Base-by-base conservation (phyloP, 2,797 vertebrate genomes). In the Sebastes paucispinis region DNA sequence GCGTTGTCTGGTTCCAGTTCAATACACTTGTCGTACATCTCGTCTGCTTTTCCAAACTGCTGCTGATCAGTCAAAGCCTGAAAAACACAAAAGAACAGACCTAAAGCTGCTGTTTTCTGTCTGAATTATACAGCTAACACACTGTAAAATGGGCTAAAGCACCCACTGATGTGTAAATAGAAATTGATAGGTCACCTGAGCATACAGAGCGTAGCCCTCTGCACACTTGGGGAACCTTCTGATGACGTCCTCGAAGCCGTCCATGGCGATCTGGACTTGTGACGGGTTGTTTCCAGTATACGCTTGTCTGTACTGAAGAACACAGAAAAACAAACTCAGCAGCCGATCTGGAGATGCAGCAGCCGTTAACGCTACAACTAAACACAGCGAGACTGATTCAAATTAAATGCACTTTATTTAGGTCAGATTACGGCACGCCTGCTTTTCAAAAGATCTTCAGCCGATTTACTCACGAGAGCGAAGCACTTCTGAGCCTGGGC, bases 1-100 rank as follows among this genome's bases (percentile, higher is more conserved):
- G 98, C 98, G 78, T 99, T 99, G 92, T 99, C 98, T 89, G 97
- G 98, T 89, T 99, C 98, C 92, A 99, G 96, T 87, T 98, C 97
- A 83, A 99, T 99, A 87, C 98, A 99, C 87, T 98, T 98, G 95
- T 99, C 98, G 36, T 99, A 99, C 98, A 99, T 99, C 91, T 99
- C 97, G 85, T 99, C 98, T 18, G 98, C 98, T 93, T 98, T 99
- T 82, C 97, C 98, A 94, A 99, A 99, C 81, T 98, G 98, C 80
- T 99, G 98, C 90, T 99, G 98, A 95, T 99, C 98, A 83, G 98
- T 99, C 93, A 99, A 91, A 82, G 98, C 98, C 98, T 99, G 96
- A 93, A 93, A 93, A 79, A 50, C 9, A 64, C 29, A 80, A 10
- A 68, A 1, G 2, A 18, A 14, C 2, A 20, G 6, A 14, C 20